Evolutionary conservation across 2,113 vertebrate genomes (phyloP).

Genomic region (Xiphophorus maculatus): DNA sequence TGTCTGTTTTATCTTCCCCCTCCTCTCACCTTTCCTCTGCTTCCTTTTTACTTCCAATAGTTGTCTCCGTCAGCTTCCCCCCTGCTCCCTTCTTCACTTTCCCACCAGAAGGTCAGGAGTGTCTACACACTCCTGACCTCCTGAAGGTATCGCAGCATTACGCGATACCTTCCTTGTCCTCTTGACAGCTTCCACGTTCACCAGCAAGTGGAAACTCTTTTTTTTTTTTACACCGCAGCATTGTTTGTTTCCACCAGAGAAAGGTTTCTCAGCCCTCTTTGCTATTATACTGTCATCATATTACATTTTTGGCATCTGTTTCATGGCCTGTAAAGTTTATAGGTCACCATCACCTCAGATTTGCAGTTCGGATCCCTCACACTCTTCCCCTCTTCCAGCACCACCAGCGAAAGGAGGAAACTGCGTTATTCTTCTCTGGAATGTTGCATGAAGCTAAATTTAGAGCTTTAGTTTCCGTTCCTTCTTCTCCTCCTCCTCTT

Average conservation of each 20-base stretch:
- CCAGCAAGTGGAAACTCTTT: slow-evolving; percentile 44
- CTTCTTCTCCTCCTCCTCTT: slow-evolving; percentile 50
- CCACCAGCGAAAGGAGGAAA: slow-evolving; percentile 66
- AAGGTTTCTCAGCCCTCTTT: not conserved
- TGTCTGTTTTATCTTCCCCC: slow-evolving; percentile 30
- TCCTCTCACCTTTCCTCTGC: slow-evolving; percentile 17
- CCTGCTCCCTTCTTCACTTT: not conserved
- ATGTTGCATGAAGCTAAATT: slow-evolving; percentile 81
- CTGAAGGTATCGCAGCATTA: slow-evolving; percentile 34
- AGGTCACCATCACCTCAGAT: slow-evolving; percentile 9
- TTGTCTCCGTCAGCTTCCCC: not conserved
- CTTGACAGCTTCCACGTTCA: slow-evolving; percentile 25
- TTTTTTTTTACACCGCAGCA: not conserved
- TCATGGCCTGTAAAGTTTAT: not conserved
- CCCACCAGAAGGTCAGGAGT: slow-evolving; percentile 60
- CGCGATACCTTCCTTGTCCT: slow-evolving; percentile 41
- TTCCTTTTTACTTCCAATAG: slow-evolving; percentile 16
- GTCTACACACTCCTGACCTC: slow-evolving; percentile 33
- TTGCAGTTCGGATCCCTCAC: slow-evolving; percentile 20
- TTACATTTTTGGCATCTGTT: not conserved
- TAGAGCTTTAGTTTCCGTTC: slow-evolving; percentile 77
- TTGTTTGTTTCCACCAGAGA: slow-evolving; percentile 22
- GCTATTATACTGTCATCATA: not conserved
- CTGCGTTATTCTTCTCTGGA: slow-evolving; percentile 79
- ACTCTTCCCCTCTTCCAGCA: slow-evolving; percentile 39